Percentiles rank a stretch among this genome's conserved stretches.
Conservation (phyloP, 2,113 vertebrate genomes). For the Anarhynchus alexandrinus region DNA sequence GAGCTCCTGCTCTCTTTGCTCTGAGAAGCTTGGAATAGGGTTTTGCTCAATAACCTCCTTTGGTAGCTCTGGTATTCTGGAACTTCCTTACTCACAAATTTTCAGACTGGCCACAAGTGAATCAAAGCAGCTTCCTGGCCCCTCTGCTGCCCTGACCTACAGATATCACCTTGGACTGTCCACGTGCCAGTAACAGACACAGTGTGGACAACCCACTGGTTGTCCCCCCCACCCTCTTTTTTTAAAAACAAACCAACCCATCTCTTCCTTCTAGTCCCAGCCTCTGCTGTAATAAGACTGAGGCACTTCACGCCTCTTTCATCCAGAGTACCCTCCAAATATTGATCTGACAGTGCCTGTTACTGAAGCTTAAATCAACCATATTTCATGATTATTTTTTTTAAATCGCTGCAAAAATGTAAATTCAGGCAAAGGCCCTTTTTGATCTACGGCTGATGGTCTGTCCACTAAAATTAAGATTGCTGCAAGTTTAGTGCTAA, state of each 20-base stretch:
- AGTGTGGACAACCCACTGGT: fast-evolving
- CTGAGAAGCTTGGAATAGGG: not conserved
- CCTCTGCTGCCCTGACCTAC: not conserved
- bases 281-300: not conserved
- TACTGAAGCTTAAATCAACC: not conserved
- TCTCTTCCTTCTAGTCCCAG: not conserved
- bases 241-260: not conserved
- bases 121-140: not conserved
- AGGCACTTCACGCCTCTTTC: not conserved
- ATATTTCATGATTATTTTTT: not conserved
- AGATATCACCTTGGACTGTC: not conserved
- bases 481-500: not conserved
- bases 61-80: not conserved
- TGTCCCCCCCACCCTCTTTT: no score
- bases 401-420: not conserved
- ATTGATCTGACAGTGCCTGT: not conserved
- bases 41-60: not conserved
- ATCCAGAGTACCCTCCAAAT: not conserved
- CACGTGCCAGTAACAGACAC: not conserved
- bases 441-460: not conserved
- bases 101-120: not conserved
- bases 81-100: not conserved
- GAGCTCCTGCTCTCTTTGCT: not conserved
- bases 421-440: not conserved
- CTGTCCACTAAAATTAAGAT: not conserved